Evolutionary conservation across 92 coral and sea anemone species (phyloP).

Genomic region (Virgularia gustaviana): DNA sequence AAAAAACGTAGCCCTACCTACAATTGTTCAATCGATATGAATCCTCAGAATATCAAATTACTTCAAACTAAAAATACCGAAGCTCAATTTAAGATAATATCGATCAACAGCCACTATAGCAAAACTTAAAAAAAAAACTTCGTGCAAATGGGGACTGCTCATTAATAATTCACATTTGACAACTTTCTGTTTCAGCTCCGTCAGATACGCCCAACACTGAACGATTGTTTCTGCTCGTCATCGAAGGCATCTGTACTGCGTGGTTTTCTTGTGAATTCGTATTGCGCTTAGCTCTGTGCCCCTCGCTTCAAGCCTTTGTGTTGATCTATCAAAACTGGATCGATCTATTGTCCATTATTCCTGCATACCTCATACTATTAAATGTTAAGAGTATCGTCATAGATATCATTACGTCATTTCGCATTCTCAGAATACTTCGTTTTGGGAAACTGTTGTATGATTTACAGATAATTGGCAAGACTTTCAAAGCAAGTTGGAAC

Average conservation of each 20-base stretch:
- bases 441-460: slow-evolving; percentile 86
- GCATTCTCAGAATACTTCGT: slow-evolving; percentile 78
- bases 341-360: slow-evolving; percentile 80
- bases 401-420: slow-evolving; percentile 64
- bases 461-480: slow-evolving; percentile 87
- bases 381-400: slow-evolving; percentile 42
- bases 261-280: slow-evolving; percentile 83
- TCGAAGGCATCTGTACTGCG: slow-evolving; percentile 77
- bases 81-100: no score
- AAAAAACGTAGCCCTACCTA: no score
- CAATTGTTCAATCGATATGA: no score
- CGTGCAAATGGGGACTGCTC: no score
- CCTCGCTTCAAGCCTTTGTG: slow-evolving; percentile 30
- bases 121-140: no score
- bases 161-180: no score
- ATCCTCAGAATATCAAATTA: no score
- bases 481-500: slow-evolving; percentile 78
- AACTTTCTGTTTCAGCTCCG: not conserved
- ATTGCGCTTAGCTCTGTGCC: slow-evolving; percentile 65
- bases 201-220: not conserved
- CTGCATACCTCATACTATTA: slow-evolving; percentile 61
- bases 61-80: no score
- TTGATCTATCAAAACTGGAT: slow-evolving; percentile 67
- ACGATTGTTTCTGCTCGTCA: slow-evolving; percentile 32
- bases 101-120: no score